Evolutionary conservation across 2,888 invertebrate genomes (phyloP).

Genomic region (Perizoma affinitatum): DNA sequence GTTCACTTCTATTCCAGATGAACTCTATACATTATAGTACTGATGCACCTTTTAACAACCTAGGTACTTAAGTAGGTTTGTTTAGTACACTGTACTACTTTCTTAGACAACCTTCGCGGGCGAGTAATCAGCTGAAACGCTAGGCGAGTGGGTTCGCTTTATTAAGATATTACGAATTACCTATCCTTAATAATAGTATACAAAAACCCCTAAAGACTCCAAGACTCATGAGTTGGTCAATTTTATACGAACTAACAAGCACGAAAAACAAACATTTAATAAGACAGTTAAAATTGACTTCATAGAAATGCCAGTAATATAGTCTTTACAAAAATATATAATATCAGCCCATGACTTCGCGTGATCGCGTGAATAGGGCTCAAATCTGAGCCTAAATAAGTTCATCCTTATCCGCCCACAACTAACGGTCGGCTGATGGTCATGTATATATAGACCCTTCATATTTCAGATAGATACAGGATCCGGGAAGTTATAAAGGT

Average conservation of each 20-base stretch:
- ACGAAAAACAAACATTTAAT: no score
- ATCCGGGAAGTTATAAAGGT: constrained; percentile 20
- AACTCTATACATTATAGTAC: neutral
- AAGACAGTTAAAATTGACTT: no score
- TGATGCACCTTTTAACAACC: constrained; percentile 14
- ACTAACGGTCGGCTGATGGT: constrained; percentile 41
- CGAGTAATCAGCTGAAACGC: no score
- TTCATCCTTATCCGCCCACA: constrained; percentile 36
- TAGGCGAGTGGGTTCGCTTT: no score
- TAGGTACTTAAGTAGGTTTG: constrained; percentile 2
- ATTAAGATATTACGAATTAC: no score
- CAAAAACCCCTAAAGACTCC: no score
- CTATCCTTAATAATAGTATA: no score
- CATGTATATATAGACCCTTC: constrained; percentile 31
- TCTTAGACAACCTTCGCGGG: neutral
- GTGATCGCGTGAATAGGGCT: constrained; percentile 46
- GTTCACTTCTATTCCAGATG: constrained; percentile 7
- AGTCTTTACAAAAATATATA: neutral
- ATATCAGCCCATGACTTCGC: constrained; percentile 36
- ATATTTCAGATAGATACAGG: constrained; percentile 23
- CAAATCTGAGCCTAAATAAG: constrained; percentile 33
- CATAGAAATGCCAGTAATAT: neutral
- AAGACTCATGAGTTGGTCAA: no score
- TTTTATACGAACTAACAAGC: no score
- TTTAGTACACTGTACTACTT: neutral